These are phyloP conservation scores for Pteropus alecto DNA, from an alignment of 2,113 vertebrate species.

Conservation along the genomic window DNA sequence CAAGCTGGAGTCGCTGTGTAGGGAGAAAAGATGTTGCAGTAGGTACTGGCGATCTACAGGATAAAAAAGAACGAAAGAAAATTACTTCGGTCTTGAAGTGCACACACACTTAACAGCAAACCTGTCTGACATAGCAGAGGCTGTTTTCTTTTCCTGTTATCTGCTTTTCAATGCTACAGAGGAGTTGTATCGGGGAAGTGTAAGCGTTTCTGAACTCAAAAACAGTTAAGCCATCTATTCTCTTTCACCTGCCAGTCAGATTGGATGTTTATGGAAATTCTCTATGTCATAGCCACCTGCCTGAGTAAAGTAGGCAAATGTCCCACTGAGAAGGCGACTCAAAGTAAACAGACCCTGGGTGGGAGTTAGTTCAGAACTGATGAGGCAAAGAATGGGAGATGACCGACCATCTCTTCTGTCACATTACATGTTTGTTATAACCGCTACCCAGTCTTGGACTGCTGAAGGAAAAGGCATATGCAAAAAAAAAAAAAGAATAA, in stretches of 20 bases:
- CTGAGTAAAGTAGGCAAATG: constrained; percentile 49
- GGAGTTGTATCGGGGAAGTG: background rate
- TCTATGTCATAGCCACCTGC: constrained; percentile 70
- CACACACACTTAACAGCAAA: constrained; percentile 88
- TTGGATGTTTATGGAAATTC: constrained; percentile 45
- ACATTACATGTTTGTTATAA: background rate
- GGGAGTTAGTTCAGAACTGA: background rate
- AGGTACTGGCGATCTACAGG: constrained; percentile 92
- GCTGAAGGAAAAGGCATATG: background rate
- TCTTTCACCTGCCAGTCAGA: constrained; percentile 70
- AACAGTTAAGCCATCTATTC: constrained; percentile 12
- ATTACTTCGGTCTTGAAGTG: constrained; percentile 89
- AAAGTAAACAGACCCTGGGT: background rate
- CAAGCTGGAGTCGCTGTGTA: constrained; percentile 93
- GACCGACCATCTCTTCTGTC: background rate
- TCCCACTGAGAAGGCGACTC: constrained; percentile 12
- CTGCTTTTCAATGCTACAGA: constrained; percentile 73
- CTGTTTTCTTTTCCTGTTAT: constrained; percentile 75
- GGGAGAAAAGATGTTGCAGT: constrained; percentile 93
- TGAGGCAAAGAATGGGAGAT: constrained; percentile 3
- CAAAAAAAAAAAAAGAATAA: background rate
- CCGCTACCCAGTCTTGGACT: background rate
- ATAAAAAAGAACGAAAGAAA: constrained; percentile 91
- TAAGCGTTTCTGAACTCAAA: constrained; percentile 34
- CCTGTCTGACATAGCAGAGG: constrained; percentile 81